Conservation (phyloP, 2,797 vertebrate species). For the Chelon labrosus region DNA sequence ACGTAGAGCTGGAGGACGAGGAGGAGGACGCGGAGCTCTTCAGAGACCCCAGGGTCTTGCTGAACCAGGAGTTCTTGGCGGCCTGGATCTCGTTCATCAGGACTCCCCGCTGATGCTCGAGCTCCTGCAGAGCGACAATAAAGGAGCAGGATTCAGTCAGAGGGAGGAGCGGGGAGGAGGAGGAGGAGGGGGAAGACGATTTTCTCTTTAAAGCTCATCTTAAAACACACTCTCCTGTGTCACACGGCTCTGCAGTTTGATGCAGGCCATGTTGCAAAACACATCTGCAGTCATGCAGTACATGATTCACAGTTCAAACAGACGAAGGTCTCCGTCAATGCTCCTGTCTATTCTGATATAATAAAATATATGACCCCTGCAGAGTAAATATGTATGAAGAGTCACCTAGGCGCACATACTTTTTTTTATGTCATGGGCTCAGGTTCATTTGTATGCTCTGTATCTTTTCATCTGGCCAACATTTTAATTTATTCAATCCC, state of each 20-base stretch:
- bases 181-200: not conserved
- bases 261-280: not conserved
- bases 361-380: too few species aligned
- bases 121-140: slow-evolving; percentile 85
- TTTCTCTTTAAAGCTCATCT: not conserved
- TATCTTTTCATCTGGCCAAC: too few species aligned
- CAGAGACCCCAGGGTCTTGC: slow-evolving; percentile 98
- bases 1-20: slow-evolving; percentile 76
- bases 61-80: slow-evolving; percentile 99
- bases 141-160: slow-evolving; percentile 1
- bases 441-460: too few species aligned
- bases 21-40: slow-evolving; percentile 90
- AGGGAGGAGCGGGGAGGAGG: not conserved
- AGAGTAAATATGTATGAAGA: too few species aligned
- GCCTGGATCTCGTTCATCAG: slow-evolving; percentile 99
- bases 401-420: too few species aligned
- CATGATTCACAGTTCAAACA: not conserved
- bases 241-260: not conserved
- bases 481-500: too few species aligned
- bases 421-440: too few species aligned
- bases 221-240: not conserved
- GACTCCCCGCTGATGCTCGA: slow-evolving; percentile 97
- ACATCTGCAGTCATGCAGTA: not conserved
- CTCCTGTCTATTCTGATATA: not conserved
- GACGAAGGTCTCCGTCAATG: not conserved